A percentile compares a stretch with the other conserved stretches of the same genome.
phyloP scores from a whole-genome alignment of 64 coral and sea anemone genomes.

The Anthopleura sola region DNA sequence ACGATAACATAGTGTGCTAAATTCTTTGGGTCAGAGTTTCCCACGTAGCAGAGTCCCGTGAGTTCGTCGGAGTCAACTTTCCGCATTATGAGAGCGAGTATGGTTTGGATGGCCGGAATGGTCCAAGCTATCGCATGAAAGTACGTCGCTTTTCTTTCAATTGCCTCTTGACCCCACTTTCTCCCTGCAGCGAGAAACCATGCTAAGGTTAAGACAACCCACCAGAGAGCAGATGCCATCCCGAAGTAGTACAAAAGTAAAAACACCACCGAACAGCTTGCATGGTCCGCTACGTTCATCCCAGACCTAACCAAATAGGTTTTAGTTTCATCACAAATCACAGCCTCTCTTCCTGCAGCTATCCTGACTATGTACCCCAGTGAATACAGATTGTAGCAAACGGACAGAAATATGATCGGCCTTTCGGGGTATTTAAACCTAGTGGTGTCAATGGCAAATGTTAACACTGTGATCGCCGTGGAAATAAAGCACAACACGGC shows the following conservation, averaged over 20 bases:
- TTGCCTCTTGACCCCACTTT: slow-evolving; percentile 95
- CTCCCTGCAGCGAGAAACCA: slow-evolving; percentile 86
- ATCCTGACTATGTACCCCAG: slow-evolving; percentile 73
- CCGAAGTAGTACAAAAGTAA: slow-evolving; percentile 97
- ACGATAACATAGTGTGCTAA: slow-evolving; percentile 74
- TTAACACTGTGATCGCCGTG: slow-evolving; percentile 74
- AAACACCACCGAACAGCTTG: slow-evolving; percentile 86
- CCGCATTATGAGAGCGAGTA: slow-evolving; percentile 77
- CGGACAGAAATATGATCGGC: slow-evolving; percentile 87
- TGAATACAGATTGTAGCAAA: slow-evolving; percentile 96
- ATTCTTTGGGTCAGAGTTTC: slow-evolving; percentile 53
- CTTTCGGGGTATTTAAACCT: slow-evolving; percentile 92
- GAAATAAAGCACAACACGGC: slow-evolving; percentile 81
- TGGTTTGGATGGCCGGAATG: slow-evolving; percentile 88
- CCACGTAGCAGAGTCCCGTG: slow-evolving; percentile 77
- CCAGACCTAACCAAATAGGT: slow-evolving; percentile 65
- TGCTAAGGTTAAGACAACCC: slow-evolving; percentile 83
- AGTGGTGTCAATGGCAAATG: slow-evolving; percentile 82
- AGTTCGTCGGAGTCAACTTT: slow-evolving; percentile 92
- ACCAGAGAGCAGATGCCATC: slow-evolving; percentile 95
- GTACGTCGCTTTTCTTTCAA: slow-evolving; percentile 85
- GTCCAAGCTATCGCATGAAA: slow-evolving; percentile 89
- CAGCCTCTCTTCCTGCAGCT: slow-evolving; percentile 58
- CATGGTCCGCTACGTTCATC: slow-evolving; percentile 86
- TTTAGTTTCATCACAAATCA: slow-evolving; percentile 74